Base-by-base conservation (phyloP, 1,140 invertebrate species). In the Zaprionus taronus region DNA sequence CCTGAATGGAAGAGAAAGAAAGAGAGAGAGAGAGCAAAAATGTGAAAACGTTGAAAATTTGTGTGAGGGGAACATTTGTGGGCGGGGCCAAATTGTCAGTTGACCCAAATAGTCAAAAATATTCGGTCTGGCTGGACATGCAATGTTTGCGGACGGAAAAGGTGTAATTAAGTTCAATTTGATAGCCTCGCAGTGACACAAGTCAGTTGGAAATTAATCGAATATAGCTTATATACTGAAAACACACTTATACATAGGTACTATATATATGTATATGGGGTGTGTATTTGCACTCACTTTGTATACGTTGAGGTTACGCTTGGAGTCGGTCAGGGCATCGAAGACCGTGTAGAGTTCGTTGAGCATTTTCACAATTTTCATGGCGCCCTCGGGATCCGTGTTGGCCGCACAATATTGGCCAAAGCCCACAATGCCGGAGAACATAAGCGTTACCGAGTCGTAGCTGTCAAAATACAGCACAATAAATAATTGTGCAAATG, bases 401-500 rank as follows among this genome's bases (percentile, higher is more conserved):
- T 98, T 96, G 44, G 95, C 94, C 2, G 97, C 96, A 91, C 97
- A 98, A 84, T 97, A 98, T 70, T 96, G 95, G 5, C 96, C 96
- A 91, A 99, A 99, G 36, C 97, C 97, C 38, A 99, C 98, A 77
- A 99, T 98, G 28, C 98, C 98, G 24, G 97, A 98, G 94, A 99
- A 99, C 56, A 99, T 94, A 2, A 99, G 94, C 0, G 98, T 99
- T 4, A 99, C 98, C 47, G 95, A 95, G 85, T 97, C 97, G 91
- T 97, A 98, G 58, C 96, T 95, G 60, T 93, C 72, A 72, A 76
- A 73, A 74, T 70, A 55, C 66, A 47, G 65, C 66, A 47, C 63
- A 81, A 75, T 85, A 89, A 89, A 87, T 89, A 84, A 69, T 68
- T 57, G 26, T 28, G 31, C 22, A 80, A 77, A 86, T 84, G 61